phyloP scores from a whole-genome alignment of 2,888 invertebrate species.

The Lathronympha strigana region DNA sequence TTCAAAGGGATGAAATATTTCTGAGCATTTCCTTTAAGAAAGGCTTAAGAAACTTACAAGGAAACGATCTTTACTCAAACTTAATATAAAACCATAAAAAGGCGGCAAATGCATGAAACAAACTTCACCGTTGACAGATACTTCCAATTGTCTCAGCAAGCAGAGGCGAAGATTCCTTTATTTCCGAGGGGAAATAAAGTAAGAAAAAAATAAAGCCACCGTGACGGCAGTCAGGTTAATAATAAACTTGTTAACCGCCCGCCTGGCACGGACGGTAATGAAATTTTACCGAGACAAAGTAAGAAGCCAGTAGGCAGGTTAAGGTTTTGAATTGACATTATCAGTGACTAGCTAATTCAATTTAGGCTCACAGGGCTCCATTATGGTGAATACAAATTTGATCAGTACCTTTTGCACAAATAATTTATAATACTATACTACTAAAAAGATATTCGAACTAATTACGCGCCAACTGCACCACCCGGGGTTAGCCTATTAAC shows the following conservation, averaged over 20 bases:
- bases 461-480: too few species aligned
- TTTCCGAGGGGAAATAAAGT: constrained; percentile 31
- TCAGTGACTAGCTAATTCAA: not conserved
- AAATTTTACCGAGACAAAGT: constrained; percentile 23
- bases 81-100: constrained; percentile 3
- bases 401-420: too few species aligned
- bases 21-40: not conserved
- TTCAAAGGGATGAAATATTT: not conserved
- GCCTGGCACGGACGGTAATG: constrained; percentile 25
- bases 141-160: constrained; percentile 23
- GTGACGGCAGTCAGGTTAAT: constrained; percentile 32
- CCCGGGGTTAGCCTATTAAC: too few species aligned
- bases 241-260: constrained; percentile 40
- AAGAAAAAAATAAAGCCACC: constrained; percentile 29
- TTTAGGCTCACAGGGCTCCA: not conserved
- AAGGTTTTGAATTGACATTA: not conserved
- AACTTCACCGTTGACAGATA: constrained; percentile 14
- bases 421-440: too few species aligned
- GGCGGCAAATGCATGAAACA: not conserved
- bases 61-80: not conserved
- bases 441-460: too few species aligned
- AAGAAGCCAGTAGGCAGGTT: constrained; percentile 13
- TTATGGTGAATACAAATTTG: not conserved
- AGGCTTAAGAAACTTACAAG: not conserved
- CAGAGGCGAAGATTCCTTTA: constrained; percentile 23